Conservation (phyloP, 2,113 vertebrate species). For the Peromyscus californicus region DNA sequence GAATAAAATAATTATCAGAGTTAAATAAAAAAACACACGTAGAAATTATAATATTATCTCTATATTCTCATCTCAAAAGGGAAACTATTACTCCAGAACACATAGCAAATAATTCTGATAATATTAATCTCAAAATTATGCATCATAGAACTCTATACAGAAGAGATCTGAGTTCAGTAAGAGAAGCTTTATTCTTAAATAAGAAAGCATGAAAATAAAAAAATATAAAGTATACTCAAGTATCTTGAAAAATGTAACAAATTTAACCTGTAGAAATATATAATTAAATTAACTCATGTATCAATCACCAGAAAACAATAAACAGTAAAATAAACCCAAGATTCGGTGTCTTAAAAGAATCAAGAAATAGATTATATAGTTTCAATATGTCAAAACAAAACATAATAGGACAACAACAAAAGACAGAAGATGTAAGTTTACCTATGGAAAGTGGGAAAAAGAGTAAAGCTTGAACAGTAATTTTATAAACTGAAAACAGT, state of each 20-base stretch:
- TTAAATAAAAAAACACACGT: background rate
- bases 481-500: background rate
- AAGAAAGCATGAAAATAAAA: constrained; percentile 18
- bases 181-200: constrained; percentile 24
- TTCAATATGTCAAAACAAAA: background rate
- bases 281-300: constrained; percentile 36
- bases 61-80: constrained; percentile 21
- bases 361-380: background rate
- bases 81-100: constrained; percentile 29
- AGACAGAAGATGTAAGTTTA: background rate
- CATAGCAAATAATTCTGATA: constrained; percentile 40
- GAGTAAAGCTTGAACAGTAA: background rate
- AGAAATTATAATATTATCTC: constrained; percentile 36
- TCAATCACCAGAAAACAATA: constrained; percentile 16
- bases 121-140: background rate
- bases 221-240: constrained; percentile 26
- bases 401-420: background rate
- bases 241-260: constrained; percentile 18
- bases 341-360: background rate
- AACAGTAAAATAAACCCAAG: background rate
- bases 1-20: background rate
- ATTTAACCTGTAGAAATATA: background rate
- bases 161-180: constrained; percentile 37
- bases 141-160: background rate
- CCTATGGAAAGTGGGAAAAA: background rate